Evolutionary conservation across 1,140 invertebrate species (phyloP), one percentile per base, ranked within the genome.

Genomic region (Solenopsis fugax): DNA sequence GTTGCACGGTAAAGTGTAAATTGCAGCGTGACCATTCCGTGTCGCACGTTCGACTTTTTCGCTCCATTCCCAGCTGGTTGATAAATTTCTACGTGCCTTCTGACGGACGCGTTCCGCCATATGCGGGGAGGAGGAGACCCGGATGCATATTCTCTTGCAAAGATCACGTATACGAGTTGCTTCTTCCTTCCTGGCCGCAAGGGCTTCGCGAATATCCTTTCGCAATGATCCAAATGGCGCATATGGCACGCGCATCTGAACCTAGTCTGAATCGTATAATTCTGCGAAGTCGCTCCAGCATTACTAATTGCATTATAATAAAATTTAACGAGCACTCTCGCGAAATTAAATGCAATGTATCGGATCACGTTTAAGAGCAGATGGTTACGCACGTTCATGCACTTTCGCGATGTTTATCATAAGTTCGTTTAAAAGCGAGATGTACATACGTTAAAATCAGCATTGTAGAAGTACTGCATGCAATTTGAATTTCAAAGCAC

Each of bases 81-180:
- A 73, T 71, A 45, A 84, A 73, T 73, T 84, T 82, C 65, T 21
- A 54, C 21, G 50, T 24, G 56, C 37, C 67, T 82, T 54, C 67
- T 82, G 65, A 64, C 45, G 45, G 58, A n/a, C 21, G 52, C 52
- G 54, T 69, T 48, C 10, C 48, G n/a, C 69, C 80, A 84, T 84
- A 73, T 84, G 80, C 21, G 54, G 29, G 29, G 29, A 64, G 60
- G 41, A 21, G 65, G 21, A 69, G 18, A 84, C 9, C 65, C 77
- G 75, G 75, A 80, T 54, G 77, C 54, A 65, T 34, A 69, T 69
- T 80, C 62, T 60, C 67, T 73, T 82, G 24, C 78, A 48, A 69
- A 29, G 78, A 82, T 82, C 65, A 52, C 13, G 41, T 71, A 54
- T 69, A 52, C 64, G 48, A 18, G 48, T 45, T 41, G 62, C 18